These are phyloP conservation scores for Mylabris phalerata DNA, from an alignment of 1,140 invertebrate genomes.

Conservation along the genomic window DNA sequence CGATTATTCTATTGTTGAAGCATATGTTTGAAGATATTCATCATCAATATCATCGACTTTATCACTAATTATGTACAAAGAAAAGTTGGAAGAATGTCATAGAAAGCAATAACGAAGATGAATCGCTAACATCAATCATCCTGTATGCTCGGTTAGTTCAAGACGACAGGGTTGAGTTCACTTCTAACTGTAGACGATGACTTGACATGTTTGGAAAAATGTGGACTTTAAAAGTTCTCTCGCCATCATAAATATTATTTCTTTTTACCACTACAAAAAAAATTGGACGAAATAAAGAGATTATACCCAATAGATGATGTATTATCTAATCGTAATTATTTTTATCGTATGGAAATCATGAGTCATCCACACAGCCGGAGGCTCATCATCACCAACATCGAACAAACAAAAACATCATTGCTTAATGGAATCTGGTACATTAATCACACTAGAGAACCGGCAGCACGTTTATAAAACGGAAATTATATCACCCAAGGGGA, in stretches of 20 bases:
- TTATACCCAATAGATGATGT: not conserved
- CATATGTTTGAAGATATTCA: not conserved
- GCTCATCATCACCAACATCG: slow-evolving; percentile 18
- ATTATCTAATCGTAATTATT: not conserved
- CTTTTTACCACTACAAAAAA: not conserved
- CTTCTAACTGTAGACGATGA: slow-evolving; percentile 7
- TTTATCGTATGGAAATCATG: slow-evolving; percentile 15
- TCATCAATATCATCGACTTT: not conserved
- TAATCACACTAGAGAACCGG: slow-evolving; percentile 35
- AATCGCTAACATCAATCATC: slow-evolving; percentile 34
- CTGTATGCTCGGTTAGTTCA: slow-evolving; percentile 13
- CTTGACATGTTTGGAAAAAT: not conserved
- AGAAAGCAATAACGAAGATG: slow-evolving; percentile 31
- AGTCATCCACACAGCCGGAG: slow-evolving; percentile 20
- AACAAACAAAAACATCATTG: slow-evolving; percentile 39
- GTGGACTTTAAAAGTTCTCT: too few species aligned
- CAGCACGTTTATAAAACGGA: slow-evolving; percentile 38
- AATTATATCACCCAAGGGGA: slow-evolving; percentile 41
- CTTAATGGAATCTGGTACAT: slow-evolving; percentile 40
- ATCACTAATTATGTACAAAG: slow-evolving; percentile 28
- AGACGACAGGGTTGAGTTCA: slow-evolving; percentile 17
- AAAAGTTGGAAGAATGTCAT: slow-evolving; percentile 31
- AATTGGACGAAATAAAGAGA: not conserved
- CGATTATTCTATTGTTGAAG: not conserved
- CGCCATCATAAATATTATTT: not conserved